phyloP scores from a whole-genome alignment of 1,140 invertebrate genomes.

The Philaenus spumarius region DNA sequence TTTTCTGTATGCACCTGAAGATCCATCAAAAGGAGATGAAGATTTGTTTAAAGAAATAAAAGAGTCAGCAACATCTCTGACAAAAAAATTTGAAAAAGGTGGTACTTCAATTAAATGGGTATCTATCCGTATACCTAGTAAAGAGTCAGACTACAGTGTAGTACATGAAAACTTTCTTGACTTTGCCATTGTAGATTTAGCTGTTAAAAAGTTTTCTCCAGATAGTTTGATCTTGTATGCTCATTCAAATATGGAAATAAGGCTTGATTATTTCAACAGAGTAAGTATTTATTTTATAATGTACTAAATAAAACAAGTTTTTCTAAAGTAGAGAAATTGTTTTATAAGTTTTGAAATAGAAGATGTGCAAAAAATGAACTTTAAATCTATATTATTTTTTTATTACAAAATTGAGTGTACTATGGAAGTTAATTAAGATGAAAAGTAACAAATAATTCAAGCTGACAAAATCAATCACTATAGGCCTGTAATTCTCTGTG shows the following conservation, averaged over 20 bases:
- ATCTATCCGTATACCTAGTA: slow-evolving; percentile 53
- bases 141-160: slow-evolving; percentile 33
- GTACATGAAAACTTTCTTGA: slow-evolving; percentile 45
- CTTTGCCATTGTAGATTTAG: slow-evolving; percentile 63
- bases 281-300: no score
- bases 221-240: slow-evolving; percentile 62
- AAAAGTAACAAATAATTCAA: no score
- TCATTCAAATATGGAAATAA: slow-evolving; percentile 58
- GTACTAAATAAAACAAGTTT: no score
- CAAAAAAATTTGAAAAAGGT: slow-evolving; percentile 60
- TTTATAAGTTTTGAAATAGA: no score
- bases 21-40: slow-evolving; percentile 54
- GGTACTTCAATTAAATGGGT: slow-evolving; percentile 63
- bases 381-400: no score
- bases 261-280: slow-evolving; percentile 74
- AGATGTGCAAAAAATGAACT: no score
- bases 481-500: no score
- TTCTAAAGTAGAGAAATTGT: no score
- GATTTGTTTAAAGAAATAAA: slow-evolving; percentile 61
- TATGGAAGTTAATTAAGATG: no score
- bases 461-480: no score
- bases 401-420: no score
- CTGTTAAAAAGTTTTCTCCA: slow-evolving; percentile 57
- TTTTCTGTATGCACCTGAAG: slow-evolving; percentile 49
- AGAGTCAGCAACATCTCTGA: slow-evolving; percentile 49